Evolutionary conservation across 53 echinoderm and acorn worm species (phyloP).

Genomic region (Glandiceps talaboti): DNA sequence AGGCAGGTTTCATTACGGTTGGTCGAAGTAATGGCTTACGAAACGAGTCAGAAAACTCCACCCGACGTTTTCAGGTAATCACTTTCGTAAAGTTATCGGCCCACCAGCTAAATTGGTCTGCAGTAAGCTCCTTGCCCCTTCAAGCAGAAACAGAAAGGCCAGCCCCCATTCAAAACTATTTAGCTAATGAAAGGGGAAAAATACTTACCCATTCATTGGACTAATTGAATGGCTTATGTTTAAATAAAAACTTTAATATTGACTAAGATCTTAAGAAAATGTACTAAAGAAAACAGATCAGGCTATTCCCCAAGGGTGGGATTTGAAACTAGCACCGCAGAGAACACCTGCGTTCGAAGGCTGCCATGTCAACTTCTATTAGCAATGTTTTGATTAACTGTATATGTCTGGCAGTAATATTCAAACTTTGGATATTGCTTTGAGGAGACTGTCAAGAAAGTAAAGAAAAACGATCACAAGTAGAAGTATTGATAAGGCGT

Average conservation of each 20-base stretch:
- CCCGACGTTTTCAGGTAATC: too few species aligned
- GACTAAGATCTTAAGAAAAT: not conserved
- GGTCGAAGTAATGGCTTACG: too few species aligned
- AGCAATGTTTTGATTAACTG: not conserved
- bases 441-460: not conserved
- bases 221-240: not conserved
- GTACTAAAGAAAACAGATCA: not conserved
- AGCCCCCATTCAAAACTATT: not conserved
- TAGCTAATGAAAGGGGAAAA: not conserved
- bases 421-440: not conserved
- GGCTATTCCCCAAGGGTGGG: not conserved
- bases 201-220: not conserved
- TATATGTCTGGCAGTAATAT: not conserved
- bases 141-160: not conserved
- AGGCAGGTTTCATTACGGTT: too few species aligned
- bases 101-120: too few species aligned
- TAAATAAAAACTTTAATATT: not conserved
- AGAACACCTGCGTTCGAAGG: not conserved
- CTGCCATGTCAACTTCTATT: not conserved
- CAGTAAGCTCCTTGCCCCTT: not conserved
- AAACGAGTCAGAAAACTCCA: too few species aligned
- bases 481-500: not conserved
- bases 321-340: not conserved
- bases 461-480: not conserved
- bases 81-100: too few species aligned